A percentile compares a stretch with the other conserved stretches of the same genome.
phyloP scores from a whole-genome alignment of 1,140 invertebrate genomes.

The Vollenhovia emeryi region DNA sequence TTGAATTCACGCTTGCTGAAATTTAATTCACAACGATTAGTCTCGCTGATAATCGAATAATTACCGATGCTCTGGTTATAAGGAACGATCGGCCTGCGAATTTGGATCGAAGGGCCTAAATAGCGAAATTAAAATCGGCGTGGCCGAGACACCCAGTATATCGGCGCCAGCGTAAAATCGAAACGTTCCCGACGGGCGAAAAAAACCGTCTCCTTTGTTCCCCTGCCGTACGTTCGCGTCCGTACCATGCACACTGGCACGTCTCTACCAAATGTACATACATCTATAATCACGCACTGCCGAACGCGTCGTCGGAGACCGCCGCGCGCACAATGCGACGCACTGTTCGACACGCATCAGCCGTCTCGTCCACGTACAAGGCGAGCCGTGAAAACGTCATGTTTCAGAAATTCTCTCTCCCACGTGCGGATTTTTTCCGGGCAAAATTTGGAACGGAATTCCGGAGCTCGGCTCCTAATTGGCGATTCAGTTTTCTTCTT shows the following conservation, averaged over 20 bases:
- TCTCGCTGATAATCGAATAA: background rate
- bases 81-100: background rate
- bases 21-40: background rate
- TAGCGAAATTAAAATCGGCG: background rate
- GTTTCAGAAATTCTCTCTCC: background rate
- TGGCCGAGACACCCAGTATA: background rate
- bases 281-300: slow-evolving; percentile 42
- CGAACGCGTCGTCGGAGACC: slow-evolving; percentile 59
- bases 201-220: slow-evolving; percentile 59
- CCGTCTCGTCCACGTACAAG: slow-evolving; percentile 43
- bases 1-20: background rate
- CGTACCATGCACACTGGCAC: background rate
- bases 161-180: slow-evolving; percentile 13
- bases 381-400: slow-evolving; percentile 63
- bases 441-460: background rate
- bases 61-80: background rate
- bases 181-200: slow-evolving; percentile 6
- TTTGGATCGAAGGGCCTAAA: background rate
- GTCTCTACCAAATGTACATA: slow-evolving; percentile 41
- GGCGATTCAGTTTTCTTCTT: background rate
- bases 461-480: background rate
- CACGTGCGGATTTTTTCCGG: background rate
- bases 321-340: slow-evolving; percentile 63
- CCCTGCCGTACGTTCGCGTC: background rate
- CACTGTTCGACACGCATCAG: slow-evolving; percentile 65